These are phyloP conservation scores for Drosophila borealis DNA, from an alignment of 2,888 invertebrate genomes.

Conservation along the genomic window DNA sequence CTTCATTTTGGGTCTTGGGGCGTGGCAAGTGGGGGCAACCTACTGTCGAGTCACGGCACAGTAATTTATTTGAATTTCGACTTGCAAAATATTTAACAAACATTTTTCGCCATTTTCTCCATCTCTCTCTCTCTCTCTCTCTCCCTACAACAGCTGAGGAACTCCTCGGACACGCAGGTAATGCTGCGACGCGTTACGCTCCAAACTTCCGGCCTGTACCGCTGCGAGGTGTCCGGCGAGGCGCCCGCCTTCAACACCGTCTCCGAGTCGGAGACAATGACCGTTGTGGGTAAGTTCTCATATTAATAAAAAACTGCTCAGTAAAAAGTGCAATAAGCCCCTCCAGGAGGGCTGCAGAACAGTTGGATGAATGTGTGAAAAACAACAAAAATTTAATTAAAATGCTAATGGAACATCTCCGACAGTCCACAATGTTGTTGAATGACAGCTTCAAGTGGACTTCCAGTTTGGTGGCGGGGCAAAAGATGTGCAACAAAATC, in stretches of 20 bases:
- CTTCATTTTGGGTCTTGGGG: conserved; percentile 27
- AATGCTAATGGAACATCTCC: conserved; percentile 67
- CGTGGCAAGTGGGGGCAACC: background rate
- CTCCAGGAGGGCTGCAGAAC: no score
- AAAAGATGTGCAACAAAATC: conserved; percentile 67
- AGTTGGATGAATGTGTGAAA: conserved; percentile 14
- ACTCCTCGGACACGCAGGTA: conserved; percentile 88
- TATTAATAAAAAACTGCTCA: conserved; percentile 23
- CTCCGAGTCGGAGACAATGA: conserved; percentile 90
- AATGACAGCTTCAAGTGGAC: conserved; percentile 50
- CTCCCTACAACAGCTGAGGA: conserved; percentile 86
- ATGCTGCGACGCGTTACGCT: conserved; percentile 89
- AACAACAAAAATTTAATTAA: conserved; percentile 77
- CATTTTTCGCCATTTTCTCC: conserved; percentile 10
- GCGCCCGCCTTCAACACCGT: conserved; percentile 92
- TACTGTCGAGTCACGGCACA: conserved; percentile 59
- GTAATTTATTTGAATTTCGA: conserved; percentile 68
- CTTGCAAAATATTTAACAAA: conserved; percentile 44
- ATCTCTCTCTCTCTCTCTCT: conserved; percentile 5
- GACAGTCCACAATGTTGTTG: conserved; percentile 70
- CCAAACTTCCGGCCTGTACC: conserved; percentile 90
- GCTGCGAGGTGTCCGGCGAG: conserved; percentile 92
- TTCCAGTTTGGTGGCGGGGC: conserved; percentile 15
- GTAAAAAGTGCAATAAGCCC: conserved; percentile 7
- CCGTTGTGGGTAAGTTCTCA: conserved; percentile 89